Conservation (phyloP, 2,113 vertebrate genomes). For the Anguilla rostrata region DNA sequence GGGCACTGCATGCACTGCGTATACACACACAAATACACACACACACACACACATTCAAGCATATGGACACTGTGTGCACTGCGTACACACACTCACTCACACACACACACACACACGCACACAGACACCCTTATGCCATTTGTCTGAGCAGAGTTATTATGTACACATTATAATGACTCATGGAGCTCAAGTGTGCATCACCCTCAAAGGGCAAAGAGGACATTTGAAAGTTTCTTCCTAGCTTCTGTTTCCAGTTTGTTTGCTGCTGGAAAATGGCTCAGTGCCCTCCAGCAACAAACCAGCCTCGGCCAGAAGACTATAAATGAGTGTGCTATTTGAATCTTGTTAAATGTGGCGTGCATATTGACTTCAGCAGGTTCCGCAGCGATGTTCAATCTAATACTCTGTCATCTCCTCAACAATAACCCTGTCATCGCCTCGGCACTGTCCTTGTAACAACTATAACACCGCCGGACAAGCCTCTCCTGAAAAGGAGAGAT, state of each 20-base stretch:
- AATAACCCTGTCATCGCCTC: background rate
- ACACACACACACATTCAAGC: too few species aligned
- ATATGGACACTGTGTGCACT: too few species aligned
- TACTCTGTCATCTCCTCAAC: slow-evolving; percentile 6
- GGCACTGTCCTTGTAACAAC: background rate
- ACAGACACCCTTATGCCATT: background rate
- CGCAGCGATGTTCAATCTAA: background rate
- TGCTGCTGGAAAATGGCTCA: background rate
- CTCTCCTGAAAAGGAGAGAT: background rate
- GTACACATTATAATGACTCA: background rate
- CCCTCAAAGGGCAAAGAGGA: background rate
- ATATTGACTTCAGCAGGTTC: slow-evolving; percentile 1
- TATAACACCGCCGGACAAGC: background rate
- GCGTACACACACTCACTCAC: background rate
- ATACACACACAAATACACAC: background rate
- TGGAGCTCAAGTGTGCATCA: background rate
- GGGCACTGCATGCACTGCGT: background rate
- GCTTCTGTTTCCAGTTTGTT: background rate
- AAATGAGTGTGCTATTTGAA: background rate
- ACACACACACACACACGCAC: background rate
- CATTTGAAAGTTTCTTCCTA: background rate
- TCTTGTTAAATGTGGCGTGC: slow-evolving; percentile 3
- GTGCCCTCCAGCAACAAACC: background rate
- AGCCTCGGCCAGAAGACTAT: background rate
- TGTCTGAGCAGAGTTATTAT: background rate